phyloP scores from a whole-genome alignment of 2,888 invertebrate genomes.

The Vesta saturnalis region DNA sequence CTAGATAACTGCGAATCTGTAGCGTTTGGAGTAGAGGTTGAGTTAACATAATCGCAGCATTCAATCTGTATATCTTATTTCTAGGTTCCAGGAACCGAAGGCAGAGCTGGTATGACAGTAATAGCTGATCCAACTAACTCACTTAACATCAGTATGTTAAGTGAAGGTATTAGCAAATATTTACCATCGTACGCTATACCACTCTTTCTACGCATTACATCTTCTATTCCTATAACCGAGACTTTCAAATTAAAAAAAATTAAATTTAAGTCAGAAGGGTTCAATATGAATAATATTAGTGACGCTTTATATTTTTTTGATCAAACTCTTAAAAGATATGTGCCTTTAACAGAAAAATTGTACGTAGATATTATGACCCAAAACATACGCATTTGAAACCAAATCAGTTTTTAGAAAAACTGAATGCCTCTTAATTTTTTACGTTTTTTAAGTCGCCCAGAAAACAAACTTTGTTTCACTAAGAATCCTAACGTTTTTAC shows the following conservation, averaged over 20 bases:
- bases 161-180: conserved; percentile 72
- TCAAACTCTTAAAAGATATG: conserved; percentile 50
- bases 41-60: neutral
- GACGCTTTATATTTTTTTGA: conserved; percentile 78
- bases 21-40: conserved; percentile 92
- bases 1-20: conserved; percentile 76
- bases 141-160: conserved; percentile 69
- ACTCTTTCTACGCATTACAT: conserved; percentile 83
- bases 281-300: conserved; percentile 75
- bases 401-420: too few relatives aligned
- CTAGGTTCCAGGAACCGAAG: conserved; percentile 81
- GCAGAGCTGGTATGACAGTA: conserved; percentile 94
- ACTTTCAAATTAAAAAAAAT: conserved; percentile 95
- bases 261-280: conserved; percentile 86
- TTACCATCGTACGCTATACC: conserved; percentile 90
- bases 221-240: conserved; percentile 81
- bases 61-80: neutral
- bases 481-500: too few relatives aligned
- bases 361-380: conserved; percentile 53
- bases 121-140: conserved; percentile 75
- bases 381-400: conserved; percentile 30
- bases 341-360: conserved; percentile 49
- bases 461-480: too few relatives aligned
- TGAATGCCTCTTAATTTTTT: too few relatives aligned
- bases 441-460: too few relatives aligned